Evolutionary conservation across 1,140 invertebrate genomes (phyloP), one percentile per base, ranked within the genome.

Genomic region (Drosophila novamexicana): DNA sequence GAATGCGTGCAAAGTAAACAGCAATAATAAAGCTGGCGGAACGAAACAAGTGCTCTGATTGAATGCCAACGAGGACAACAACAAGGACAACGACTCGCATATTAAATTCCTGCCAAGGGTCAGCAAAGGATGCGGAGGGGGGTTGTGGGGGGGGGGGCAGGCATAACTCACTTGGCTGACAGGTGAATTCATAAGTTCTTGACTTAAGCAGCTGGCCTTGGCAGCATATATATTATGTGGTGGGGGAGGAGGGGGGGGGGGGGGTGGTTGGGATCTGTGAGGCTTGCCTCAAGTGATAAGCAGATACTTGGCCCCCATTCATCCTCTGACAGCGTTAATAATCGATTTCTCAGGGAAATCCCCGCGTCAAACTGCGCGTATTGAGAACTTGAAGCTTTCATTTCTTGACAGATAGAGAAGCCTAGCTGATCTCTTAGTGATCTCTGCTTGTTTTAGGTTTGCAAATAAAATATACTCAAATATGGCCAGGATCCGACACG

Each of bases 81-180:
- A 49, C 22, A 40, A 53, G 45, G n/a, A 71, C 12, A 40, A 10
- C 45, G 18, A 49, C 22, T 49, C 39, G 18, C 40, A 65, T 71
- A 75, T 75, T 75, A 75, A 75, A 75, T 75, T 75, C 73, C 68
- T 29, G 44, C 39, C 45, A 70, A 70, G 64, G 66, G 66, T 75
- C 66, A 75, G 44, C 57, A 45, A 34, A 63, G 62, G 50, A 50
- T 18, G 7, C 0, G 34, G 4, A 10, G 42, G 34, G 18, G 22
- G 36, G 22, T 0, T 40, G 42, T 6, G 37, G 18, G 32, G 16
- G 22, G 9, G 29, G 16, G 22, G 9, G 29, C 12, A 7, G 58
- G 7, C 2, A 18, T 29, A 18, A 10, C 9, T 18, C 22, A 0
- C 7, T 29, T 14, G 36, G 29, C 29, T 47, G 50, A 53, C 54